Base-by-base conservation (phyloP, 2,888 invertebrate genomes). In the Sphecodes monilicornis region DNA sequence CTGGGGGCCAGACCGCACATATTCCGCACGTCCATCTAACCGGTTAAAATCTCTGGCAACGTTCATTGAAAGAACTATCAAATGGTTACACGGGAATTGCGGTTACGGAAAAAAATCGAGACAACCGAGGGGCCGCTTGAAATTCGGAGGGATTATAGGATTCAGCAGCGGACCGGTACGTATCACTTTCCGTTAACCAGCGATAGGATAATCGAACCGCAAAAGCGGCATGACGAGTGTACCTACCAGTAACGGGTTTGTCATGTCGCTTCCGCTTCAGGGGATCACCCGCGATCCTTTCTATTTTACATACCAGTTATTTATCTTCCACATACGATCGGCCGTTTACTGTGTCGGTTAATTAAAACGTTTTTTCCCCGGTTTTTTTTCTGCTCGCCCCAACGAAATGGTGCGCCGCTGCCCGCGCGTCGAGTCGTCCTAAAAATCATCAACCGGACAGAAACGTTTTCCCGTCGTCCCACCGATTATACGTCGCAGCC, bases 171-270 rank as follows among this genome's bases (percentile, higher is more conserved):
- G 39, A 46, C 66, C n/a, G 68, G 76, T 39, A 76, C 78, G 75
- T 85, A 88, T 90, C 86, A 78, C 80, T 87, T 87, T 82, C 79
- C 88, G 84, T 84, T 89, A 87, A 86, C 84, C 86, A 82, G 66
- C 81, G 84, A 75, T 79, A 85, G 84, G 82, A 80, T 87, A 87
- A 84, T 90, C 88, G 84, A 84, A 85, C 83, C 86, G 82, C 81
- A 85, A 82, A 84, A 84, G 75, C 85, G 68, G 78, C 81, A 86
- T 86, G 89, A 88, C 88, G 86, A 87, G 88, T 82, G 84, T 87
- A 88, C 83, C 88, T 84, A 80, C 46, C 87, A 32, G 82, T 85
- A 86, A 80, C 88, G 87, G 82, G 87, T 87, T 90, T 90, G 87
- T 90, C 90, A 84, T 86, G 84, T 79, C 82, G 75, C 83, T 86